Percentiles rank a stretch among this genome's conserved stretches.
phyloP scores from a whole-genome alignment of 2,888 invertebrate species.

The Cabera pusaria region DNA sequence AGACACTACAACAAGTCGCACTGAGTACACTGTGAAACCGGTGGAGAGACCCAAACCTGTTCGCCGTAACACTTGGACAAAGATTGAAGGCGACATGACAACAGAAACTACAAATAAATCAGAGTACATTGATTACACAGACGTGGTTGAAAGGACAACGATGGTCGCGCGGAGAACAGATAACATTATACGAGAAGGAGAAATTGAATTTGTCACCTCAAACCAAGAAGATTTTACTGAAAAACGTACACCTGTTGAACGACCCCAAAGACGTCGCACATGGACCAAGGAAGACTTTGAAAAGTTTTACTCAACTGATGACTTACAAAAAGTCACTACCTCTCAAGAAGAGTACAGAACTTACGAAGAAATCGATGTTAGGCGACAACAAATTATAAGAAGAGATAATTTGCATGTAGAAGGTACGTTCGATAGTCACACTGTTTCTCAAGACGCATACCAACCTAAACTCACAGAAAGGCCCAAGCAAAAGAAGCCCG shows the following conservation, averaged over 20 bases:
- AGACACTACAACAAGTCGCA: constrained; percentile 88
- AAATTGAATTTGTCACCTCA: constrained; percentile 86
- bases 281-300: constrained; percentile 90
- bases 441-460: constrained; percentile 61
- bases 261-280: constrained; percentile 85
- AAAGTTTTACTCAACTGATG: constrained; percentile 85
- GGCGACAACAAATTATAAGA: constrained; percentile 62
- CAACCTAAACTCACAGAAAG: constrained; percentile 66
- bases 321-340: constrained; percentile 84
- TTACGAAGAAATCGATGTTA: constrained; percentile 83
- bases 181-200: constrained; percentile 87
- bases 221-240: constrained; percentile 85
- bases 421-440: constrained; percentile 74
- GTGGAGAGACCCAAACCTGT: constrained; percentile 85
- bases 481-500: constrained; percentile 53
- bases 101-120: constrained; percentile 87
- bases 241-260: constrained; percentile 81
- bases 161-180: constrained; percentile 84
- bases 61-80: constrained; percentile 90
- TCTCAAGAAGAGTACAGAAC: constrained; percentile 86
- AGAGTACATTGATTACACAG: constrained; percentile 86
- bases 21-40: constrained; percentile 87
- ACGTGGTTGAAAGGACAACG: constrained; percentile 82
- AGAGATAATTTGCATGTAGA: constrained; percentile 81
- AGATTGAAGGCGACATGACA: constrained; percentile 88